Base-by-base conservation (phyloP, 2,797 vertebrate genomes). In the Carduelis carduelis region DNA sequence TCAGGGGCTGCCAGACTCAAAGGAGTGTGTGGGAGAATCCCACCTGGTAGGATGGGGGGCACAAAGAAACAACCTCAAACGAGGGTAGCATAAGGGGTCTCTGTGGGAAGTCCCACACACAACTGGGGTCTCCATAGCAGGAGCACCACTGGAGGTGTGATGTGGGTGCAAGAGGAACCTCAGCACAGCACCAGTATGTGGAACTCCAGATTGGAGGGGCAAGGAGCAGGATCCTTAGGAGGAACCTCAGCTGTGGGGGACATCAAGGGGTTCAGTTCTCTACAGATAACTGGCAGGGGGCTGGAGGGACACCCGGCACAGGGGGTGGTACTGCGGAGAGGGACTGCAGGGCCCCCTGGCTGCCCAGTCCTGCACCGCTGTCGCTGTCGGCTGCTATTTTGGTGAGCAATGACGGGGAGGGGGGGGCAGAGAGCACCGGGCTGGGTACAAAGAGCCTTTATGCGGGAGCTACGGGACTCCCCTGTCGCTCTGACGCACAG, bases 391-490 rank as follows among this genome's bases (percentile, higher is more conserved):
- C n/a, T 52, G 72, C 74, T 71, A 35, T 74, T 79, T 61, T 24
- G 56, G 71, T n/a, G 26, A 55, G 55, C 39, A 69, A 6, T 2
- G 55, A 60, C 8, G 3, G 50, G 47, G 68, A 4, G 47, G n/a
- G 32, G 13, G 43, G 41, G 5, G 37, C 30, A 35, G 64, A 55
- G 49, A 77, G 60, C 49, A 32, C 60, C 14, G 7, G 44, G 44
- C 77, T 41, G 34, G n/a, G 41, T 59, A 94, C 81, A 92, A 92
- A 89, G 89, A 69, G 77, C 71, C 81, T 55, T 92, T 92, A 68
- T 86, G 66, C 13, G 0, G 55, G 44, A 91, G 57, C 19, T 21
- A 46, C 12, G 7, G 57, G 83, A 57, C 75, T 87, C 75, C 92
- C 83, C 26, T 61, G 28, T 9, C 3, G 49, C 71, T 63, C 43